Conservation (phyloP, 2,888 invertebrate genomes). For the Tiliacea citrago region DNA sequence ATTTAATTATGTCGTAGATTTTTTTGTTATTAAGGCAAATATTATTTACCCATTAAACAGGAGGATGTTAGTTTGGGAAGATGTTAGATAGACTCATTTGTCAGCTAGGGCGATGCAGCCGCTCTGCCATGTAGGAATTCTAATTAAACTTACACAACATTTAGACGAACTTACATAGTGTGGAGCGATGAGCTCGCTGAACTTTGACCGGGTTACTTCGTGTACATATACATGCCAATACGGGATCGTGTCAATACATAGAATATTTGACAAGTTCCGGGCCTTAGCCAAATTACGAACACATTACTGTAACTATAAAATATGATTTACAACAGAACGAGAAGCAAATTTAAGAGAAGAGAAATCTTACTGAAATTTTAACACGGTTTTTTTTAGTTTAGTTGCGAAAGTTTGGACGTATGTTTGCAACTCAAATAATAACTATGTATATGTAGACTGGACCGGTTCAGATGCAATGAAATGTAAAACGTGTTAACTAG, state of each 20-base stretch:
- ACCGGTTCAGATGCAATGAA: background rate
- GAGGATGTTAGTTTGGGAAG: conserved; percentile 60
- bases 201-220: conserved; percentile 76
- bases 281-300: conserved; percentile 31
- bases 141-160: conserved; percentile 85
- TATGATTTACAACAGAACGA: conserved; percentile 18
- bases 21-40: background rate
- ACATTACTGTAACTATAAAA: conserved; percentile 19
- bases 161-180: conserved; percentile 80
- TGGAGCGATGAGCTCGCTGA: conserved; percentile 77
- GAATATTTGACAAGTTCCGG: conserved; percentile 47
- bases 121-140: conserved; percentile 78
- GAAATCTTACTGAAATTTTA: background rate
- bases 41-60: conserved; percentile 71
- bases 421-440: conserved; percentile 22
- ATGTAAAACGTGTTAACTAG: background rate
- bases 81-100: conserved; percentile 79
- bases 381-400: too few relatives aligned
- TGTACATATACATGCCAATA: conserved; percentile 65
- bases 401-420: conserved; percentile 15
- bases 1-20: background rate
- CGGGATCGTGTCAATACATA: conserved; percentile 56
- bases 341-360: background rate
- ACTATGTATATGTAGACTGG: background rate
- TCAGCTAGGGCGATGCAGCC: conserved; percentile 73